Conservation (phyloP, 2,888 invertebrate genomes). For the Phrixothrix hirtus region DNA sequence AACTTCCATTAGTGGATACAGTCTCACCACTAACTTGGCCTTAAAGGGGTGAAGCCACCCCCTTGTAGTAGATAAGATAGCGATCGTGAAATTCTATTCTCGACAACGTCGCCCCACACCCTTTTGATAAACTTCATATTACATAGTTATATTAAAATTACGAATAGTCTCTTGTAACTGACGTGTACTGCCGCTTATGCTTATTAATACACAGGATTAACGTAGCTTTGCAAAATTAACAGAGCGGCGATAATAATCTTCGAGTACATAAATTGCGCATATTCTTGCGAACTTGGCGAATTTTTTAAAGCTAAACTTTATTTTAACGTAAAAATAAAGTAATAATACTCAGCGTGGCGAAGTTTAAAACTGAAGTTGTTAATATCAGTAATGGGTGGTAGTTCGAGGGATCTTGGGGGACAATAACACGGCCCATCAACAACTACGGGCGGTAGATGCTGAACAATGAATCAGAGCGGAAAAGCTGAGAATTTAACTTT, state of each 20-base stretch:
- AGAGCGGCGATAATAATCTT: no score
- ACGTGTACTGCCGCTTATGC: slow-evolving; percentile 14
- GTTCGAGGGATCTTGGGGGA: slow-evolving; percentile 23
- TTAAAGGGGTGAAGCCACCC: slow-evolving; percentile 34
- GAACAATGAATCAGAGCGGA: slow-evolving; percentile 37
- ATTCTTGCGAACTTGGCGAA: neutral
- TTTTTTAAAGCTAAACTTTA: slow-evolving; percentile 15
- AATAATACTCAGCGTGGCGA: slow-evolving; percentile 20
- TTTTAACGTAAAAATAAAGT: slow-evolving; percentile 31
- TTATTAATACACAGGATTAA: slow-evolving; percentile 20
- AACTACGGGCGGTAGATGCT: slow-evolving; percentile 29
- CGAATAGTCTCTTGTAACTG: slow-evolving; percentile 27
- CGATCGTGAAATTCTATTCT: slow-evolving; percentile 24
- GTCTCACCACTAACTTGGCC: slow-evolving; percentile 30
- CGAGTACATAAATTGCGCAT: no score
- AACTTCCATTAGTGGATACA: slow-evolving; percentile 52
- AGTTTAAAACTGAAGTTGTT: slow-evolving; percentile 30
- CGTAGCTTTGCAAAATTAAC: slow-evolving; percentile 12
- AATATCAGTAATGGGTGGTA: slow-evolving; percentile 35
- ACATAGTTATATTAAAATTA: slow-evolving; percentile 33
- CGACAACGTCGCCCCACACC: slow-evolving; percentile 14
- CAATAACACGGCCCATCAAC: slow-evolving; percentile 36
- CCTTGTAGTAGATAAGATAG: slow-evolving; percentile 26
- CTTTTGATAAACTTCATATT: slow-evolving; percentile 25
- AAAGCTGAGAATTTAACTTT: slow-evolving; percentile 31